phyloP scores from a whole-genome alignment of 2,888 invertebrate species.

The Eupithecia inturbata region DNA sequence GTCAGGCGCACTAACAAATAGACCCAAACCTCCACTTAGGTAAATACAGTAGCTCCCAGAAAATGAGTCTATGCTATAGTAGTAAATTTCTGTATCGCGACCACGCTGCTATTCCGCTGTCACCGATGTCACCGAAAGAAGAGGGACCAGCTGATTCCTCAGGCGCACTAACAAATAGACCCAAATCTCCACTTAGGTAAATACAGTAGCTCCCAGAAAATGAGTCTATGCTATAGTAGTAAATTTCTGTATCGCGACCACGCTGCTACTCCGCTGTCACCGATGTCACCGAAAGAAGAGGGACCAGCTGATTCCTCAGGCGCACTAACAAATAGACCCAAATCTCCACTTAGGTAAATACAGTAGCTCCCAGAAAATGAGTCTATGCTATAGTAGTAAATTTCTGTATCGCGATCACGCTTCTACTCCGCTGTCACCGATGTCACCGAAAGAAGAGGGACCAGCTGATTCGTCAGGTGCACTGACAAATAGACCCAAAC shows the following conservation, averaged over 20 bases:
- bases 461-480: conserved; percentile 78
- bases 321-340: too few species aligned
- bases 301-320: conserved; percentile 78
- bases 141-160: conserved; percentile 81
- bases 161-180: conserved; percentile 84
- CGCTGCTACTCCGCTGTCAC: conserved; percentile 90
- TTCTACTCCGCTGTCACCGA: too few species aligned
- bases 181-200: conserved; percentile 80
- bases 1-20: conserved; percentile 80
- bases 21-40: conserved; percentile 83
- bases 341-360: too few species aligned
- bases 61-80: too few species aligned
- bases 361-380: conserved; percentile 78
- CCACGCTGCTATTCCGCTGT: conserved; percentile 89
- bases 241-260: conserved; percentile 91
- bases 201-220: neutral
- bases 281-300: conserved; percentile 85
- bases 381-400: too few species aligned
- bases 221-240: too few species aligned
- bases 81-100: conserved; percentile 93
- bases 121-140: conserved; percentile 89
- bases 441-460: conserved; percentile 83
- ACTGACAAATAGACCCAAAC: too few species aligned
- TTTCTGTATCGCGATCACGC: conserved; percentile 90
- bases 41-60: neutral